A percentile compares a stretch with the other conserved stretches of the same genome.
Evolutionary conservation across 2,888 invertebrate genomes (phyloP).

Genomic region (Diarsia dahlii): DNA sequence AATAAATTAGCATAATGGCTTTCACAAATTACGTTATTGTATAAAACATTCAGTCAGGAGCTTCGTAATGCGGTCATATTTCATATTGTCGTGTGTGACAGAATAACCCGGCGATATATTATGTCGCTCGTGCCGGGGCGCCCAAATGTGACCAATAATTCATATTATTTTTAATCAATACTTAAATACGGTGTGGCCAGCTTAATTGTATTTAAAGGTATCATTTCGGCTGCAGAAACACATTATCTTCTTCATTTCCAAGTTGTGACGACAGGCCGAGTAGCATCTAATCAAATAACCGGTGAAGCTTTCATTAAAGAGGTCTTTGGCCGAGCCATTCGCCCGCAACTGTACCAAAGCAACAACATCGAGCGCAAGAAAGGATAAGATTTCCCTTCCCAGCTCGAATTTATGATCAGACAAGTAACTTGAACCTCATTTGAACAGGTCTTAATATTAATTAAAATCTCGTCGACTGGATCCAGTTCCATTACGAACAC

Average conservation of each 20-base stretch:
- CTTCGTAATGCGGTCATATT: slow-evolving; percentile 65
- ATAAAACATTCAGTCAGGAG: slow-evolving; percentile 73
- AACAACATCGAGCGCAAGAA: slow-evolving; percentile 21
- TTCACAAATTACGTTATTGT: slow-evolving; percentile 78
- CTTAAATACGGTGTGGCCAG: slow-evolving; percentile 15
- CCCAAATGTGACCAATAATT: slow-evolving; percentile 45
- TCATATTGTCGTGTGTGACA: slow-evolving; percentile 61
- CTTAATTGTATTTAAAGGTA: slow-evolving; percentile 27
- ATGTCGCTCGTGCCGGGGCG: slow-evolving; percentile 53
- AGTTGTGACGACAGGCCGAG: not conserved
- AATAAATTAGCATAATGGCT: slow-evolving; percentile 81
- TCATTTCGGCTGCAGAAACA: slow-evolving; percentile 1
- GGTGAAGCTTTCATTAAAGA: slow-evolving; percentile 31
- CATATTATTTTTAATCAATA: slow-evolving; percentile 53
- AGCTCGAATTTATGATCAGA: slow-evolving; percentile 55
- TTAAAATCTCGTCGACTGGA: slow-evolving; percentile 60
- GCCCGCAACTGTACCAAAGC: slow-evolving; percentile 12
- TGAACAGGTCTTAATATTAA: slow-evolving; percentile 64
- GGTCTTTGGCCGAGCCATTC: slow-evolving; percentile 4
- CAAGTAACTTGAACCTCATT: slow-evolving; percentile 56
- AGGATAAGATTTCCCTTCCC: slow-evolving; percentile 39
- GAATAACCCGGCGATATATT: slow-evolving; percentile 60
- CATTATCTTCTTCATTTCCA: slow-evolving; percentile 14
- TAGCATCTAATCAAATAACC: slow-evolving; percentile 3
- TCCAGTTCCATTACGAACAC: slow-evolving; percentile 54